Evolutionary conservation across 2,113 vertebrate species (phyloP).

Genomic region (Equus quagga): DNA sequence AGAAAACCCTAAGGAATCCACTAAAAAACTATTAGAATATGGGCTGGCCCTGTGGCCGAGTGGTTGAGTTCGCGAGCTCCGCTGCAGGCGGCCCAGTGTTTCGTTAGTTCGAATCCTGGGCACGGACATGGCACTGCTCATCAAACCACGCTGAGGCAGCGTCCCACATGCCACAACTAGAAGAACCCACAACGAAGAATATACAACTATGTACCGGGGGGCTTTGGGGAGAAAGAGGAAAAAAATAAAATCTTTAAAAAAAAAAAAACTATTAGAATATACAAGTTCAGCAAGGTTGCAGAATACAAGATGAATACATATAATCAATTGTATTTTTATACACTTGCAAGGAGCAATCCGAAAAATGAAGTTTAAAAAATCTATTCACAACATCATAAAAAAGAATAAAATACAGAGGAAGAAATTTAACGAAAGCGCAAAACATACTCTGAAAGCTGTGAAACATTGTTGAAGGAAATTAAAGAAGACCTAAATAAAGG

Average conservation of each 20-base stretch:
- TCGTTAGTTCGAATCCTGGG: too few relatives aligned
- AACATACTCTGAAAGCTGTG: not conserved
- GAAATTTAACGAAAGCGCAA: not conserved
- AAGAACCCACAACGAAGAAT: too few relatives aligned
- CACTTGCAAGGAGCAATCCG: not conserved
- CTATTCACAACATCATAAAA: not conserved
- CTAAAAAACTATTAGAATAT: not conserved
- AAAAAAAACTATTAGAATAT: not conserved
- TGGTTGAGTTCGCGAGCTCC: too few relatives aligned
- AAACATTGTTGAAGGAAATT: not conserved
- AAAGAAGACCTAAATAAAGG: not conserved
- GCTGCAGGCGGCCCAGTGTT: too few relatives aligned
- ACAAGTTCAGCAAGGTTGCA: not conserved
- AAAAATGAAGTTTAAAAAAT: not conserved
- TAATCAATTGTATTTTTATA: not conserved
- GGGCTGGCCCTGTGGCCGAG: too few relatives aligned
- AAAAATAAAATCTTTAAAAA: too few relatives aligned
- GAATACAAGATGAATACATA: not conserved
- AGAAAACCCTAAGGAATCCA: not conserved
- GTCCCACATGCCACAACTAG: too few relatives aligned
- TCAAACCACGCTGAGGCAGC: too few relatives aligned
- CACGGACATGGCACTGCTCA: too few relatives aligned
- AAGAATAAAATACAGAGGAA: not conserved
- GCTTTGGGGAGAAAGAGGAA: too few relatives aligned
- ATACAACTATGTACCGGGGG: too few relatives aligned